A percentile compares a stretch with the other conserved stretches of the same genome.
Conservation (phyloP, 2,113 vertebrate species). For the Syrmaticus mikado region DNA sequence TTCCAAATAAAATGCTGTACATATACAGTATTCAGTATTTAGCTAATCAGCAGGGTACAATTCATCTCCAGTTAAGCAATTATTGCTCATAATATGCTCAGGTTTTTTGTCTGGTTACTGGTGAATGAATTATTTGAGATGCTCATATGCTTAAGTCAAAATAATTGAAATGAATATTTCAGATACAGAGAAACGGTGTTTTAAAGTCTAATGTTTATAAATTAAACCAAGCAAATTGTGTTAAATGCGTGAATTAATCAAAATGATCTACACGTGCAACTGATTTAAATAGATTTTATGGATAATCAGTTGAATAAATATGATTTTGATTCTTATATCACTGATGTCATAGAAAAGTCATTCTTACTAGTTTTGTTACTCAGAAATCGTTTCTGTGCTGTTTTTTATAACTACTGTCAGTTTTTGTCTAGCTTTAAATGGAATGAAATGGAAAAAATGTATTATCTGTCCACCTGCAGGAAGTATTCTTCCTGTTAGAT, state of each 20-base stretch:
- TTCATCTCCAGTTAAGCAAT: not conserved
- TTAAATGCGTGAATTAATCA: not conserved
- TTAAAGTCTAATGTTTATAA: not conserved
- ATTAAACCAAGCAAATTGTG: not conserved
- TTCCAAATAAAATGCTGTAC: not conserved
- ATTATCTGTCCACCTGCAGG: not conserved
- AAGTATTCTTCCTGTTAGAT: not conserved
- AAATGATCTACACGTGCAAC: not conserved
- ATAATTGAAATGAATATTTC: not conserved
- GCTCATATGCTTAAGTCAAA: not conserved
- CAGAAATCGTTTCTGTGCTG: not conserved
- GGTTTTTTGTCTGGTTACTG: not conserved
- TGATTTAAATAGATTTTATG: not conserved
- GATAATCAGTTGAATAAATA: not conserved
- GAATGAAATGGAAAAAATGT: not conserved
- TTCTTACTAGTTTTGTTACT: not conserved
- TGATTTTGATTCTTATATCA: not conserved
- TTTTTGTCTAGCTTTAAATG: not conserved
- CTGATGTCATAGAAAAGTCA: not conserved
- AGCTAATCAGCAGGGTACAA: not conserved
- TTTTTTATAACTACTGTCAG: not conserved
- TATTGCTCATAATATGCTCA: not conserved
- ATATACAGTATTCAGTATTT: not conserved
- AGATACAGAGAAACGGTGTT: not conserved
- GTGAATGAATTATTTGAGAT: not conserved